Base-by-base conservation (phyloP, 2,797 vertebrate species). In the Pseudomugil gertrudae region DNA sequence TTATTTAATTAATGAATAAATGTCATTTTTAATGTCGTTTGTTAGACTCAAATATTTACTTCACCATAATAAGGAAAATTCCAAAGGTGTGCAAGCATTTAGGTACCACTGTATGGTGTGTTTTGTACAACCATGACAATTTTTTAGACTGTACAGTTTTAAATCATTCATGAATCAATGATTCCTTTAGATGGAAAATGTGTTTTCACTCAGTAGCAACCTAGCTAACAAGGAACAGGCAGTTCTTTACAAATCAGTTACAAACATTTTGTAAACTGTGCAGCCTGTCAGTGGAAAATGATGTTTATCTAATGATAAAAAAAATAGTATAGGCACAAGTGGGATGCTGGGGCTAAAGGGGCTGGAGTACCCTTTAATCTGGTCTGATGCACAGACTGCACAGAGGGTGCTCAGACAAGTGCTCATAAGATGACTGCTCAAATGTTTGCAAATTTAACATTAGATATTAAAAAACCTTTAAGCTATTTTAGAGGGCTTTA, bases 211-310 rank as follows among this genome's bases (percentile, higher is more conserved):
- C 74, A 67, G 29, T 32, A 38, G 30, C 27, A 52, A 75, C 64
- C 45, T 26, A 72, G 60, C 43, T 63, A 66, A 69, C 51, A 63
- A 11, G 57, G 56, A 17, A 80, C 76, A 63, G 21, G 32, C 35
- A 75, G 61, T 70, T 79, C 66, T 68, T 13, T 30, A 59, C 45
- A 58, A 67, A 66, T 75, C 61, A 64, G 38, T 69, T 47, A 69
- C n/a, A 66, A 7, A 57, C 36, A 29, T 68, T 50, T 27, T 63
- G 27, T 53, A 53, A 21, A 45, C 71, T 72, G 9, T 69, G 63
- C 30, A 78, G 45, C 4, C 58, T 63, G 48, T 29, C 3, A 29
- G 29, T 29, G 29, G 29, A 29, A 29, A 5, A n/a, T n/a, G n/a
- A n/a, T n/a, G n/a, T n/a, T n/a, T n/a, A n/a, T n/a, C n/a, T n/a